Evolutionary conservation across 2,797 vertebrate genomes (phyloP).

Genomic region (Tadarida brasiliensis): DNA sequence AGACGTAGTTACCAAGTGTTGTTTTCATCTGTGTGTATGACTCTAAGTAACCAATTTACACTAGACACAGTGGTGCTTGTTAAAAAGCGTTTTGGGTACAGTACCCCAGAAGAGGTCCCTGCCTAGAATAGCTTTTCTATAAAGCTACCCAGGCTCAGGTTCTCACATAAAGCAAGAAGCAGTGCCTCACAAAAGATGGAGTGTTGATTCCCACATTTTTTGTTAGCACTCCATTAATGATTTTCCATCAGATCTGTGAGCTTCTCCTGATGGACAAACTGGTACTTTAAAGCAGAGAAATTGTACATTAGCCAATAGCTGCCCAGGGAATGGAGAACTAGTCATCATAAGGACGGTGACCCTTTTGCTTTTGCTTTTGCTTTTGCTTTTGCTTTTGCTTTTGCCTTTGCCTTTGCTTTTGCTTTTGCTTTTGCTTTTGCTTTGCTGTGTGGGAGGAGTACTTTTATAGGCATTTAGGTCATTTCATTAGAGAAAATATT

Average conservation of each 20-base stretch:
- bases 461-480: neutral
- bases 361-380: neutral
- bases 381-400: too few relatives aligned
- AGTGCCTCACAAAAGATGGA: neutral
- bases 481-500: conserved; percentile 17
- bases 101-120: neutral
- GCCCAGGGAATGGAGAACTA: neutral
- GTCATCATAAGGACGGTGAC: neutral
- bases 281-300: neutral
- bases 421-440: neutral
- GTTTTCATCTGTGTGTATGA: neutral
- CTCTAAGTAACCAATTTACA: conserved; percentile 12
- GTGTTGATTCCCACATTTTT: neutral
- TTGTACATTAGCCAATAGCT: neutral
- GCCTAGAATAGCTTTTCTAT: neutral
- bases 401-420: too few relatives aligned
- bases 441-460: neutral
- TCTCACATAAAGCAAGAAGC: neutral
- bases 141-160: neutral
- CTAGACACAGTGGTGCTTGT: neutral
- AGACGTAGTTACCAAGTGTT: neutral
- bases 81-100: neutral
- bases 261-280: neutral
- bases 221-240: neutral
- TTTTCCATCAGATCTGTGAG: neutral